phyloP scores from a whole-genome alignment of 2,888 invertebrate genomes.

The Bombylius discolor region DNA sequence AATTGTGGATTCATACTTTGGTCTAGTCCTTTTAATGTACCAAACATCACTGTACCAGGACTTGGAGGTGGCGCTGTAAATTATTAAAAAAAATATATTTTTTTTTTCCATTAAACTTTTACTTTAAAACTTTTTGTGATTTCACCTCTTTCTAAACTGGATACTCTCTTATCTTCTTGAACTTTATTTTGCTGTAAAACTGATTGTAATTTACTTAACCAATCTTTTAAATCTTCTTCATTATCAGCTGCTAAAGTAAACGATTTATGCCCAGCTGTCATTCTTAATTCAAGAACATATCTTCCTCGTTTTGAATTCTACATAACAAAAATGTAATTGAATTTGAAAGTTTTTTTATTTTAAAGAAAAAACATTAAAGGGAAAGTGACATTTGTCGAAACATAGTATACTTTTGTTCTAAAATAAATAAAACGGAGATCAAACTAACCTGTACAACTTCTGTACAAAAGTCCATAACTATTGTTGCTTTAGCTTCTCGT shows the following conservation, averaged over 20 bases:
- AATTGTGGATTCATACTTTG: constrained; percentile 87
- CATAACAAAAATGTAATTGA: constrained; percentile 15
- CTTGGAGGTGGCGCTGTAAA: constrained; percentile 42
- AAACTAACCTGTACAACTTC: constrained; percentile 65
- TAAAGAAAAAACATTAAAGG: too few relatives aligned
- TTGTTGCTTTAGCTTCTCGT: constrained; percentile 78
- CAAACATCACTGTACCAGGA: constrained; percentile 53
- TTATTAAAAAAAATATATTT: not conserved
- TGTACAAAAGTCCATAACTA: constrained; percentile 87
- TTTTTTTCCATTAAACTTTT: not conserved
- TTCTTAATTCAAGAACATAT: constrained; percentile 76
- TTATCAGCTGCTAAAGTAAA: constrained; percentile 77
- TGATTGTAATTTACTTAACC: constrained; percentile 69
- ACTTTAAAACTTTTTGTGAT: not conserved
- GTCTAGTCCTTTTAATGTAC: constrained; percentile 75
- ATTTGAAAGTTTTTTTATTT: too few relatives aligned
- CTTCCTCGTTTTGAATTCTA: constrained; percentile 75
- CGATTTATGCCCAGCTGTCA: constrained; percentile 74
- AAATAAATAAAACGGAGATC: not conserved
- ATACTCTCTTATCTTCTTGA: constrained; percentile 63
- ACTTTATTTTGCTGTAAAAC: constrained; percentile 73
- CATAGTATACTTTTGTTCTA: not conserved
- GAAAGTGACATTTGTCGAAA: constrained; percentile 7
- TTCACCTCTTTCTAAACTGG: constrained; percentile 47
- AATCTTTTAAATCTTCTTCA: constrained; percentile 67